A percentile compares a stretch with the other conserved stretches of the same genome.
Evolutionary conservation across 2,888 invertebrate species (phyloP).

Genomic region (Leptothorax acervorum): DNA sequence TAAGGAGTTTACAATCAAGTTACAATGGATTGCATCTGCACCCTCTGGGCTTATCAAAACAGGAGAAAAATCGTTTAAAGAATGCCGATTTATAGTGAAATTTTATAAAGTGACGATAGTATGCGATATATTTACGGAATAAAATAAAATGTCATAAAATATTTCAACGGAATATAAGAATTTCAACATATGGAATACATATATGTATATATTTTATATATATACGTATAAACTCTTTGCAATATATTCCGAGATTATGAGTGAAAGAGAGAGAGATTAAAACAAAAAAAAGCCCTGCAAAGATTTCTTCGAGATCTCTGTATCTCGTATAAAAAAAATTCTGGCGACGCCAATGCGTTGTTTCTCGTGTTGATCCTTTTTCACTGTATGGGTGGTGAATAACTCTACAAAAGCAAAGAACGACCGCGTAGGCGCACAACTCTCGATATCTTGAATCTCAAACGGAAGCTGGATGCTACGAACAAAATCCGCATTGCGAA

Average conservation of each 20-base stretch:
- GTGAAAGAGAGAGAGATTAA: neutral
- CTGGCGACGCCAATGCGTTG: constrained; percentile 39
- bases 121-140: constrained; percentile 9
- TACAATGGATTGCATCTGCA: neutral
- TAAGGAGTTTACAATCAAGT: constrained; percentile 33
- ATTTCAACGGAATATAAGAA: neutral
- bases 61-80: neutral
- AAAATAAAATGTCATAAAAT: constrained; percentile 10
- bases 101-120: neutral
- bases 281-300: neutral
- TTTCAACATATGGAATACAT: neutral
- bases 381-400: constrained; percentile 27
- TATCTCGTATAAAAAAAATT: constrained; percentile 20
- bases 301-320: constrained; percentile 1
- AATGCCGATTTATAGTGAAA: neutral
- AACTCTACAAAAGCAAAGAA: constrained; percentile 46
- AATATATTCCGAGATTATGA: neutral
- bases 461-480: constrained; percentile 38
- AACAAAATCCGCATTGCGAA: constrained; percentile 26
- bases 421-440: constrained; percentile 45
- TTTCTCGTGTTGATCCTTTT: constrained; percentile 39
- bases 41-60: neutral
- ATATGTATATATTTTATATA: neutral
- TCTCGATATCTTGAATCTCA: constrained; percentile 49
- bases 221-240: neutral